Evolutionary conservation across 2,888 invertebrate genomes (phyloP).

Genomic region (Drosophila tripunctata): DNA sequence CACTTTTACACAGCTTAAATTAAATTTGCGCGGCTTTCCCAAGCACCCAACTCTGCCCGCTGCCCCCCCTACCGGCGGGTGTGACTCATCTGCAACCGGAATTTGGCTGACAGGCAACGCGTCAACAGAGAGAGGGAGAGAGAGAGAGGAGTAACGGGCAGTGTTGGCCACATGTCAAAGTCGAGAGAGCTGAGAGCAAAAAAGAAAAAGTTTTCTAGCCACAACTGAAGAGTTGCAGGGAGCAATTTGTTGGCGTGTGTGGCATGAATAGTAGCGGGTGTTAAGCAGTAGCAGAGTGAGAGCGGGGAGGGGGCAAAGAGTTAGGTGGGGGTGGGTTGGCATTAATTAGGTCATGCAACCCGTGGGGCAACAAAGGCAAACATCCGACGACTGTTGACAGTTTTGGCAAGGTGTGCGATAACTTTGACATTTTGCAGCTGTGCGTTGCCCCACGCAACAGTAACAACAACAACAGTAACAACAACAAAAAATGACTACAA

Average conservation of each 20-base stretch:
- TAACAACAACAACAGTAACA: constrained; percentile 15
- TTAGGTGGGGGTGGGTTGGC: constrained; percentile 21
- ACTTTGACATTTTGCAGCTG: constrained; percentile 60
- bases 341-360: constrained; percentile 73
- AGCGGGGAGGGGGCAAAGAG: neutral
- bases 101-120: constrained; percentile 63
- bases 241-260: neutral
- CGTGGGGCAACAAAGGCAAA: constrained; percentile 39
- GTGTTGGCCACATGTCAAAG: constrained; percentile 76
- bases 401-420: constrained; percentile 63
- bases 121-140: constrained; percentile 8
- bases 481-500: neutral
- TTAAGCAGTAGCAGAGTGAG: too few relatives aligned
- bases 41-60: neutral
- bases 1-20: constrained; percentile 62
- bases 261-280: constrained; percentile 1
- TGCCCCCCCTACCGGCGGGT: neutral
- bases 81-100: constrained; percentile 78
- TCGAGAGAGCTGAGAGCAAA: constrained; percentile 43
- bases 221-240: constrained; percentile 30
- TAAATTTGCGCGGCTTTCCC: constrained; percentile 59
- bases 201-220: constrained; percentile 71
- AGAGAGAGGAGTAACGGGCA: constrained; percentile 10
- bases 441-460: constrained; percentile 44
- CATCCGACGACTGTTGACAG: constrained; percentile 52